Evolutionary conservation across 2,888 invertebrate species (phyloP).

Genomic region (Ectropis crepuscularia): DNA sequence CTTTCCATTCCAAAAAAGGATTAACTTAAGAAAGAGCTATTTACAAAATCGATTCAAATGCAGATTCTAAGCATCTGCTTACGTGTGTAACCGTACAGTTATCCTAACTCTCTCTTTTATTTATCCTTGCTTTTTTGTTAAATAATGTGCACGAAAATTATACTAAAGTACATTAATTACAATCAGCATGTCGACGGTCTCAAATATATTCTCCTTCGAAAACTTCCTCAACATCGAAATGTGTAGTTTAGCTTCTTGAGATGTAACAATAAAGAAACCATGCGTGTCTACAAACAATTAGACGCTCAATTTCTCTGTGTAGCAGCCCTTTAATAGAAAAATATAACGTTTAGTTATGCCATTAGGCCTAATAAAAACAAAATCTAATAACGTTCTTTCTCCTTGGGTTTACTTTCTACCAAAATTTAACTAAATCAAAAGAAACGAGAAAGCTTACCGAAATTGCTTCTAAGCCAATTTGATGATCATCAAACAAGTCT

Average conservation of each 20-base stretch:
- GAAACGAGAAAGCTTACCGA: not conserved
- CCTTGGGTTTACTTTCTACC: not conserved
- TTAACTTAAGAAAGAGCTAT: no score
- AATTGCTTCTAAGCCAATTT: not conserved
- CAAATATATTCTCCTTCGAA: no score
- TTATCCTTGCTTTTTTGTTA: no score
- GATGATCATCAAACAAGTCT: conserved; percentile 4
- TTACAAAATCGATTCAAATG: no score
- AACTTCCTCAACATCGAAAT: no score
- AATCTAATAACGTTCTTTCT: conserved; percentile 10
- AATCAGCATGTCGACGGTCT: no score
- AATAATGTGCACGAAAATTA: no score
- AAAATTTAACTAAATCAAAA: not conserved
- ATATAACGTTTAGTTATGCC: conserved; percentile 14
- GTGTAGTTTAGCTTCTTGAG: not conserved
- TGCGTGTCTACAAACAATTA: conserved; percentile 16
- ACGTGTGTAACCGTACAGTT: no score
- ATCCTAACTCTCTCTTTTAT: no score
- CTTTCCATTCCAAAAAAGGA: no score
- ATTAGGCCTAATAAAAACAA: conserved; percentile 15
- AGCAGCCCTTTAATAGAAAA: conserved; percentile 16
- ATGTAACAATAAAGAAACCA: not conserved
- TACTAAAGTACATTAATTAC: no score
- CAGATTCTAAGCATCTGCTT: no score
- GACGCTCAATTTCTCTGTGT: conserved; percentile 1